Conservation (phyloP, 2,797 vertebrate genomes). For the Eremophila alpestris region DNA sequence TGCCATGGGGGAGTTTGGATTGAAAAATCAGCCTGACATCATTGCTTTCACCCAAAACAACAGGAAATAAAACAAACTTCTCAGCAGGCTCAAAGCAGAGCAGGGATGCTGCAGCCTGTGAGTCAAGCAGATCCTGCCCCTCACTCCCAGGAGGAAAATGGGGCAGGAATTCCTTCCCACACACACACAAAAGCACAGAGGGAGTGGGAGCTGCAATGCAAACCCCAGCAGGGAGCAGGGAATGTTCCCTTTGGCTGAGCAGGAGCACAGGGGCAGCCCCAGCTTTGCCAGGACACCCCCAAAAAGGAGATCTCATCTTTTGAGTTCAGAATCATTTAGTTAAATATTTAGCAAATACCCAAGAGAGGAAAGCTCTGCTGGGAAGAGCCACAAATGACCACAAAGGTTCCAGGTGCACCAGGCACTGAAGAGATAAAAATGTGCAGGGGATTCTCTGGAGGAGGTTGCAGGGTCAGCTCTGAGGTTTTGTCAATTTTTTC, state of each 20-base stretch:
- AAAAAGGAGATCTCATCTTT: neutral
- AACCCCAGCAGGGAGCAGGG: neutral
- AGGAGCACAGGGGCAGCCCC: accelerated
- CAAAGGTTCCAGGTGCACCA: neutral
- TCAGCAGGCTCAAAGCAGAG: neutral
- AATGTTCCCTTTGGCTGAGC: neutral
- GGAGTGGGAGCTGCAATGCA: neutral
- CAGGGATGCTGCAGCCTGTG: neutral
- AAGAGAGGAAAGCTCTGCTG: neutral
- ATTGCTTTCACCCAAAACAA: neutral
- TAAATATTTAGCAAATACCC: neutral
- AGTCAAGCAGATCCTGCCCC: neutral
- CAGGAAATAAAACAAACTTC: neutral
- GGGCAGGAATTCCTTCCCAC: neutral
- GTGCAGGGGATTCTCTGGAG: neutral
- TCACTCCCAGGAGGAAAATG: neutral
- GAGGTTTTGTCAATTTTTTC: neutral
- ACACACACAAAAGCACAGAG: accelerated
- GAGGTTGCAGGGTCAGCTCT: neutral
- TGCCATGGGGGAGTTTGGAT: too few species aligned
- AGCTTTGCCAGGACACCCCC: neutral
- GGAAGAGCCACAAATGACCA: neutral
- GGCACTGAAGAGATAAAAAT: neutral
- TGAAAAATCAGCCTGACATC: neutral
- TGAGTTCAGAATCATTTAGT: neutral